These are phyloP conservation scores for Limulus polyphemus DNA, from an alignment of 2,888 invertebrate genomes.

Conservation along the genomic window DNA sequence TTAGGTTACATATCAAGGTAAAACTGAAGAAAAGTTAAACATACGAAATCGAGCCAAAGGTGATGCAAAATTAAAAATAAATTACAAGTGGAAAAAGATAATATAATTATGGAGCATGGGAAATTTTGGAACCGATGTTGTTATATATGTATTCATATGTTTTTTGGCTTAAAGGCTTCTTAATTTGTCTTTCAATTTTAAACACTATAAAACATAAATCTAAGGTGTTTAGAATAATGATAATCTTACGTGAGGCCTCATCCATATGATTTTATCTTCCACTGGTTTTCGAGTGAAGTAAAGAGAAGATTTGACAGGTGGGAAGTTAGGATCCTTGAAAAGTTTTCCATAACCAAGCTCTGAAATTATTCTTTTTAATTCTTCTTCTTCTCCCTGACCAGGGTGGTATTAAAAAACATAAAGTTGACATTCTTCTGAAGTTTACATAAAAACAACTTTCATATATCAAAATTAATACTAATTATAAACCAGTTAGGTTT, in stretches of 20 bases:
- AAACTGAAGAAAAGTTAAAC: no score
- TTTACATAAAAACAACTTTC: no score
- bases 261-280: slow-evolving; percentile 37
- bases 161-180: neutral
- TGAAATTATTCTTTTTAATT: neutral
- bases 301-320: slow-evolving; percentile 36
- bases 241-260: slow-evolving; percentile 37
- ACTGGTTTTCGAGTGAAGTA: slow-evolving; percentile 34
- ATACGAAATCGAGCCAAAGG: no score
- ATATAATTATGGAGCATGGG: neutral
- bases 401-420: no score
- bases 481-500: no score
- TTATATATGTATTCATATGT: neutral
- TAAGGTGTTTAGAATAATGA: neutral
- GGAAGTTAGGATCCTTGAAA: slow-evolving; percentile 40
- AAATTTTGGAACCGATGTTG: no score
- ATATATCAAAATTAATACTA: no score
- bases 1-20: no score
- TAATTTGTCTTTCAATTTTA: neutral
- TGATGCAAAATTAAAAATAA: no score
- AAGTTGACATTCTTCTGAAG: no score
- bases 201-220: slow-evolving; percentile 1
- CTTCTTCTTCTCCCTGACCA: neutral
- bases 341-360: slow-evolving; percentile 28
- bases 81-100: neutral